phyloP scores from a whole-genome alignment of 2,888 invertebrate genomes.

The Caenorhabditis doughertyi region DNA sequence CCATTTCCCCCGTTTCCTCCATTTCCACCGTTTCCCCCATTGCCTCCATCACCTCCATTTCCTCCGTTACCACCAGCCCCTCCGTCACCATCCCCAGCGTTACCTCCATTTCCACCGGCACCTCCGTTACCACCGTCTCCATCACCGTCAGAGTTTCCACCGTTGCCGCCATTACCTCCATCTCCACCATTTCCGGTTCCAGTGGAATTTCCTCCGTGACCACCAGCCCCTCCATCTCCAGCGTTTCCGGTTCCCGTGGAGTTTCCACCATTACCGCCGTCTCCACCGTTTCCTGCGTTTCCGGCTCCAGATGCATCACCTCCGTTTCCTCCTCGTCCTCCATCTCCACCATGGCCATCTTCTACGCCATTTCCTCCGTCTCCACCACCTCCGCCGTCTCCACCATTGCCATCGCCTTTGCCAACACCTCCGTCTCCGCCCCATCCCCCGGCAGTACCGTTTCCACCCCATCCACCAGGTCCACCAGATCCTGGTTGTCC shows the following conservation, averaged over 20 bases:
- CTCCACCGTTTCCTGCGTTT: neutral
- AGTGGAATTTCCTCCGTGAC: neutral
- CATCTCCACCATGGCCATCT: neutral
- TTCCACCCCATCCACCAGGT: constrained; percentile 15
- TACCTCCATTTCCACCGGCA: neutral
- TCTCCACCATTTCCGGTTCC: neutral
- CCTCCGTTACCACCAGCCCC: constrained; percentile 3
- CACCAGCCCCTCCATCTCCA: constrained; percentile 1
- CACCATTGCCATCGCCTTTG: constrained; percentile 3
- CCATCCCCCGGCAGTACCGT: neutral
- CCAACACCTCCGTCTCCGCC: constrained; percentile 10
- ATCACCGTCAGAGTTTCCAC: neutral
- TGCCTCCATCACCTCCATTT: neutral
- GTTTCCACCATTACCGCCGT: constrained; percentile 1
- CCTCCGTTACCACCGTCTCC: constrained; percentile 11
- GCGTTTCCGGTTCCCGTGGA: neutral
- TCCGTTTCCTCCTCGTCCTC: constrained; percentile 15
- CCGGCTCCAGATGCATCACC: neutral
- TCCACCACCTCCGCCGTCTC: neutral
- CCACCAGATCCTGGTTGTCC: constrained; percentile 9
- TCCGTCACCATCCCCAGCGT: neutral
- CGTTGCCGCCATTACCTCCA: neutral
- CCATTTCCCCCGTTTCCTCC: constrained; percentile 16
- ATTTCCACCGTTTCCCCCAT: neutral
- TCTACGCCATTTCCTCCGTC: constrained; percentile 11